Evolutionary conservation across 2,113 vertebrate species (phyloP), one percentile per base, ranked within the genome.

Genomic region (Plotosus lineatus): DNA sequence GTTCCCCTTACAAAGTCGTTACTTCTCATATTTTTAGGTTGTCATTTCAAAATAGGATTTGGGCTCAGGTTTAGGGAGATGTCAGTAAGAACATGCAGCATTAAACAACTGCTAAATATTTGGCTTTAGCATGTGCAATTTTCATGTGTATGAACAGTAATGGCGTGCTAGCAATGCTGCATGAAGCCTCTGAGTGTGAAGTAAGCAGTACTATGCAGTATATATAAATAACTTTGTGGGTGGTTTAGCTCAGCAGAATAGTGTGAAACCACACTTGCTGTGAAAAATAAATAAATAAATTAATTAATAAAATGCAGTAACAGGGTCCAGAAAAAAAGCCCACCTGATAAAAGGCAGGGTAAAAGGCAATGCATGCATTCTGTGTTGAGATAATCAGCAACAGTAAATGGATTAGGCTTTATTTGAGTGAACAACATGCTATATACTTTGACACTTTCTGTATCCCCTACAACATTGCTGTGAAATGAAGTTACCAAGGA

Each of bases 181-280:
- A 75, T 61, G 61, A 65, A 51, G 56, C 15, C 8, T 36, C 11
- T 12, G 58, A 31, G 17, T 55, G 33, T 53, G 36, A 42, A 42
- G 2, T 19, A 48, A 31, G 48, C 38, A 21, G 61, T 28, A 26
- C n/a, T n/a, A n/a, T n/a, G n/a, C n/a, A n/a, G n/a, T 51, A 31
- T 79, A 46, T 80, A 80, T 80, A 61, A 80, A 80, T 75, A 81
- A 63, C 19, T 17, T n/a, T 81, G 60, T 77, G 56, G 75, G 56
- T 74, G 55, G 55, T 73, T 69, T 53, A 51, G 71, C 28, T 68
- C 9, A 51, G 26, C 44, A 28, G 77, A 71, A 73, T 28, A 10
- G 55, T 74, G 69, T 51, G 69, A 80, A 80, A 80, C 44, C 40
- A 61, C 66, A 61, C 21, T 46, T 36, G 78, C 66, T 50, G 3